Conservation (phyloP, 2,888 invertebrate species). For the Euproctis similis region DNA sequence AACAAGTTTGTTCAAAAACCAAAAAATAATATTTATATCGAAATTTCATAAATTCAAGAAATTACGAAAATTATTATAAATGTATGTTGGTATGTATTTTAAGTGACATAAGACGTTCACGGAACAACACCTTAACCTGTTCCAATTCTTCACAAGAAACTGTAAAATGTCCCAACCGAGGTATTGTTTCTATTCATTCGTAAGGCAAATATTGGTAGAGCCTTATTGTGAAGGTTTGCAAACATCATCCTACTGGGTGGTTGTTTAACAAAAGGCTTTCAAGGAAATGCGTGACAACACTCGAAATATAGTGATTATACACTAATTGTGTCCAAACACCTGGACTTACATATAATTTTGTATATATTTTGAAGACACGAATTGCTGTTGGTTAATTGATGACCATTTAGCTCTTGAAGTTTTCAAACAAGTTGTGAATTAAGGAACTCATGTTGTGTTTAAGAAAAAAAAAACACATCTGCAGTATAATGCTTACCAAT, state of each 20-base stretch:
- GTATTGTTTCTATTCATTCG: slow-evolving; percentile 72
- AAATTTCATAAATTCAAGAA: too few species aligned
- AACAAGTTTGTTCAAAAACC: too few species aligned
- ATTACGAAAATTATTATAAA: background rate
- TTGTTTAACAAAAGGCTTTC: slow-evolving; percentile 58
- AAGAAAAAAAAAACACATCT: slow-evolving; percentile 21
- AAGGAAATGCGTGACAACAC: slow-evolving; percentile 69
- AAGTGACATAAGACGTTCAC: too few species aligned
- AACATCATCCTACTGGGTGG: slow-evolving; percentile 69
- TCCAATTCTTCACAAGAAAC: slow-evolving; percentile 47
- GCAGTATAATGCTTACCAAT: slow-evolving; percentile 10
- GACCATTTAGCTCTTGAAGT: slow-evolving; percentile 40
- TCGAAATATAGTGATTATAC: slow-evolving; percentile 69
- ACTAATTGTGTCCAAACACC: slow-evolving; percentile 65
- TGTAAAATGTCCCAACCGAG: slow-evolving; percentile 62
- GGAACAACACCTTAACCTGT: slow-evolving; percentile 36
- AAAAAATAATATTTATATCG: too few species aligned
- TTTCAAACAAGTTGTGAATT: slow-evolving; percentile 44
- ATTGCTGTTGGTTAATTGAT: slow-evolving; percentile 50
- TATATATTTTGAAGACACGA: slow-evolving; percentile 48
- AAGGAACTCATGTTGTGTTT: slow-evolving; percentile 15
- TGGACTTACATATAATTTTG: slow-evolving; percentile 66
- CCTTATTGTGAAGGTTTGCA: slow-evolving; percentile 66
- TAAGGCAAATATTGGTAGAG: slow-evolving; percentile 68
- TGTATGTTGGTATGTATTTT: too few species aligned